Percentiles rank a stretch among this genome's conserved stretches.
These are phyloP conservation scores for Neodiprion lecontei DNA, from an alignment of 1,140 invertebrate genomes.

Conservation along the genomic window DNA sequence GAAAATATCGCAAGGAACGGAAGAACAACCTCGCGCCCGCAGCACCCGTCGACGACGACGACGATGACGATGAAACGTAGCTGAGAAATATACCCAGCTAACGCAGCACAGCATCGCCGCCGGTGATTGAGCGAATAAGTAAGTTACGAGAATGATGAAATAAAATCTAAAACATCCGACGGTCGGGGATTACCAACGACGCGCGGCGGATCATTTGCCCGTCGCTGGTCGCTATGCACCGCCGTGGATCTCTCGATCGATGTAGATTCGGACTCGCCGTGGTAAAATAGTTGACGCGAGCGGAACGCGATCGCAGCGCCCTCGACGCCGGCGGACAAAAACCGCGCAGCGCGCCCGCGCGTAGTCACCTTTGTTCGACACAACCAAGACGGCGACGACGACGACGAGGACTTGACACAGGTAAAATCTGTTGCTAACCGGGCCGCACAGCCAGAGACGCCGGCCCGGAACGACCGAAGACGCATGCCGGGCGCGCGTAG, in stretches of 20 bases:
- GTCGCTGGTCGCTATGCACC: not conserved
- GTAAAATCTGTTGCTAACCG: slow-evolving; percentile 58
- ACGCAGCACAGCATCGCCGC: not conserved
- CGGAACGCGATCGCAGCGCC: not conserved
- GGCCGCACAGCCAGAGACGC: slow-evolving; percentile 25
- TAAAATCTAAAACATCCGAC: not conserved
- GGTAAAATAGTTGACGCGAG: not conserved
- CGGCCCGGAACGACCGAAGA: slow-evolving; percentile 2
- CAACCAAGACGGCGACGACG: not conserved
- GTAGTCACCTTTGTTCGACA: not conserved
- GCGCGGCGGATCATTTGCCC: not conserved
- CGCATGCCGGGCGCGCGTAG: not conserved
- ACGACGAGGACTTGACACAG: slow-evolving; percentile 27
- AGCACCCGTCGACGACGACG: not conserved
- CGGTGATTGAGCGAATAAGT: not conserved
- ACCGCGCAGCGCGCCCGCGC: not conserved
- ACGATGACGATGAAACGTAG: slow-evolving; percentile 1
- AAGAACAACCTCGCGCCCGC: not conserved
- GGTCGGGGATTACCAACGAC: not conserved
- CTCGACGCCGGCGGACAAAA: not conserved
- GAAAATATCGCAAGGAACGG: not conserved
- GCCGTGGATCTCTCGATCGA: not conserved
- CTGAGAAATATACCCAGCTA: not conserved
- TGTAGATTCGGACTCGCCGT: not conserved
- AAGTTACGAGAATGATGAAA: not conserved